Base-by-base conservation (phyloP, 2,113 vertebrate genomes). In the Gadus chalcogrammus region DNA sequence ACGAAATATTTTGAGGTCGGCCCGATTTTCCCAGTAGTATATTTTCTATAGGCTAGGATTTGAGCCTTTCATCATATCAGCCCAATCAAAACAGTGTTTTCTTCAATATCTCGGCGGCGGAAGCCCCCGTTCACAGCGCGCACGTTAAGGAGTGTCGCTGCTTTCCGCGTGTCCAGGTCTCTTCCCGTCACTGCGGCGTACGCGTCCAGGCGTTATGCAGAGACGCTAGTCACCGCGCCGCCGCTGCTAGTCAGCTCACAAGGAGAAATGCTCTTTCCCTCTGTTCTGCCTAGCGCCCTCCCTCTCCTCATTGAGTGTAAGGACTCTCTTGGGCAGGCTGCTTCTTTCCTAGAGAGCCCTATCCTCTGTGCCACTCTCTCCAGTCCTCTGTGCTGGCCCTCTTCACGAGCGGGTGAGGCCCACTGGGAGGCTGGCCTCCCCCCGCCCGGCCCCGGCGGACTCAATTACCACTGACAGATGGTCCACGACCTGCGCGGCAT, bases 391-490 rank as follows among this genome's bases (percentile, higher is more conserved):
- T 69, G 67, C 38, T 69, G 68, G 67, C n/a, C 15, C 3, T 16
- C 65, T 77, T 81, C 80, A 68, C 62, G 52, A 74, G 76, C 77
- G 82, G 88, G 86, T 81, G 62, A 15, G 74, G 79, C 82, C 86
- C 78, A 73, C 73, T 85, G 77, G 84, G 77, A 69, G 71, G 68
- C 70, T 73, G 12, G 55, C 53, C 75, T 82, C 86, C 82, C 84
- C 75, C 64, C 84, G 85, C 77, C 67, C 83, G 85, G 86, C 88
- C 90, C 90, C 90, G 69, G 73, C 91, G 89, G 90, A 91, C 89
- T 90, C 92, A 91, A 91, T 92, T 92, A 92, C 77, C 81, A 65
- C 83, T 79, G 88, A 91, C 92, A 93, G 91, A 93, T 92, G 92
- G 91, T 85, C 78, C 85, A 24, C 75, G 80, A 88, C 88, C 86